Percentiles rank a stretch among this genome's conserved stretches.
These are phyloP conservation scores for Criorhina ranunculi DNA, from an alignment of 2,888 invertebrate genomes.

Conservation along the genomic window DNA sequence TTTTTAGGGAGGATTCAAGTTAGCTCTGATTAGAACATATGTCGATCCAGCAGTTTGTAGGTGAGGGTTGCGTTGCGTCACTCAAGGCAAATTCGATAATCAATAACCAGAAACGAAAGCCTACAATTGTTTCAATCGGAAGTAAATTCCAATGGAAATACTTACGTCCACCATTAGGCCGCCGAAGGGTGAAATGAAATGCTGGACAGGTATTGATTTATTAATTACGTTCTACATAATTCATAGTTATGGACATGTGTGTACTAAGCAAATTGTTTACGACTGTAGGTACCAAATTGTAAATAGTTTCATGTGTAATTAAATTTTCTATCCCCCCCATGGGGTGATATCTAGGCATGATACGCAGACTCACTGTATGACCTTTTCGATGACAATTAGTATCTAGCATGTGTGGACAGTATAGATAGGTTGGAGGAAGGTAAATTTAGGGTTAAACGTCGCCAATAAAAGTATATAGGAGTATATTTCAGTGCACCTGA, in stretches of 20 bases:
- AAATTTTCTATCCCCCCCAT: too few relatives aligned
- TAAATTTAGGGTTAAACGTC: too few relatives aligned
- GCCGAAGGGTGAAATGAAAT: not conserved
- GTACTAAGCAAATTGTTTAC: not conserved
- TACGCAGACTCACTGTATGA: not conserved
- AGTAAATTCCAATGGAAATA: not conserved
- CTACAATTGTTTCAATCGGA: constrained; percentile 20
- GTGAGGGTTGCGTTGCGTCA: constrained; percentile 34
- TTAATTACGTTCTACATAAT: constrained; percentile 19
- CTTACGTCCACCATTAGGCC: too few relatives aligned
- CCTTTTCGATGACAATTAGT: not conserved
- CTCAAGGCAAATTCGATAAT: constrained; percentile 45
- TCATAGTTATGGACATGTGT: constrained; percentile 1
- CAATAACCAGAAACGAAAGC: constrained; percentile 45
- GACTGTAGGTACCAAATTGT: not conserved
- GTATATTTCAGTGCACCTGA: too few relatives aligned
- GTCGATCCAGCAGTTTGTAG: not conserved
- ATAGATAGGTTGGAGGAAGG: too few relatives aligned
- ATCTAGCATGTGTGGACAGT: too few relatives aligned
- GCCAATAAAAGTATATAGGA: too few relatives aligned
- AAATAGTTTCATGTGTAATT: not conserved
- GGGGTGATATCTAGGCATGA: not conserved
- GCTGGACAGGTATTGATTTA: constrained; percentile 26
- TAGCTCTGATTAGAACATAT: constrained; percentile 10
- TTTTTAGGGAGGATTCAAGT: constrained; percentile 8